Conservation (phyloP, 1,140 invertebrate genomes). For the Chrysopa pallens region DNA sequence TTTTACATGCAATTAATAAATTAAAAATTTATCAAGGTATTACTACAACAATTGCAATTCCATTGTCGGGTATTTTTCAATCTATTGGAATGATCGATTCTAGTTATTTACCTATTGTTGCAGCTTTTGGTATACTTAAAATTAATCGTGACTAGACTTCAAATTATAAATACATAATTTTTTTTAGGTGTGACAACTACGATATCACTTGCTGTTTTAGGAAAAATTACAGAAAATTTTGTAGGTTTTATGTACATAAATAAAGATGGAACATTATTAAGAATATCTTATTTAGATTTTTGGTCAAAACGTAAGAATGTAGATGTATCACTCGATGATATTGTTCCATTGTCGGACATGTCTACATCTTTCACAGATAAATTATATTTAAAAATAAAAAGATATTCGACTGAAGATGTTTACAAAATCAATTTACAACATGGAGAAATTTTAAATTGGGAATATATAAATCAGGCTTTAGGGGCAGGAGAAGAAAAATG, state of each 20-base stretch:
- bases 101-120: constrained; percentile 2
- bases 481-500: neutral
- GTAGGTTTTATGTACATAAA: constrained; percentile 36
- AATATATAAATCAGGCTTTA: constrained; percentile 8
- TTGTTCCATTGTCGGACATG: constrained; percentile 26
- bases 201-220: constrained; percentile 19
- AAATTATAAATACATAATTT: constrained; percentile 1
- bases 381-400: constrained; percentile 17
- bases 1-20: constrained; percentile 9
- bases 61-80: constrained; percentile 3
- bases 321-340: constrained; percentile 22
- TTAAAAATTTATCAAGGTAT: constrained; percentile 13
- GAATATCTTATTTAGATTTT: constrained; percentile 32
- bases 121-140: constrained; percentile 5
- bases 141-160: too few relatives aligned
- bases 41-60: constrained; percentile 5
- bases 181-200: constrained; percentile 25
- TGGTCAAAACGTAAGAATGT: constrained; percentile 33
- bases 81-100: constrained; percentile 3
- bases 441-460: constrained; percentile 9
- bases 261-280: constrained; percentile 25
- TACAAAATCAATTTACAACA: constrained; percentile 9
- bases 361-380: constrained; percentile 15
- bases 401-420: constrained; percentile 8
- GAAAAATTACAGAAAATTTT: constrained; percentile 24